These are phyloP conservation scores for Bergia sp. DNA, from an alignment of 92 coral and sea anemone genomes.

Conservation along the genomic window DNA sequence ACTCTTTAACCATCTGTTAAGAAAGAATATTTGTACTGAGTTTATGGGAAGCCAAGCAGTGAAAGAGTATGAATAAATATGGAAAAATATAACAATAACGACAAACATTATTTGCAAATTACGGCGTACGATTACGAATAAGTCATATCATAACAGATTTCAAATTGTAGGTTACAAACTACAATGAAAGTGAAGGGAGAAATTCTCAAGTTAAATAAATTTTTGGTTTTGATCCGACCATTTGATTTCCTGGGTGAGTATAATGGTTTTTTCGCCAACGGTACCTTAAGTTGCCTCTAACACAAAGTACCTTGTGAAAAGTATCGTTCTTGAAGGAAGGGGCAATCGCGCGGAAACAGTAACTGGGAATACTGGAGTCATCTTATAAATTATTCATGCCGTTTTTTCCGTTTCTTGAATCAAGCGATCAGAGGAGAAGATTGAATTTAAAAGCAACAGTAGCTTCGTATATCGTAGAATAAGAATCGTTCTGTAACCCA, in stretches of 20 bases:
- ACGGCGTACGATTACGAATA: no score
- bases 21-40: no score
- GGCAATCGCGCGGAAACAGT: not conserved
- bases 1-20: no score
- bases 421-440: constrained; percentile 14
- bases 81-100: no score
- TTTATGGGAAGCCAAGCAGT: no score
- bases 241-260: not conserved
- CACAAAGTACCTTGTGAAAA: not conserved
- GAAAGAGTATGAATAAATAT: no score
- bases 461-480: not conserved
- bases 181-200: no score
- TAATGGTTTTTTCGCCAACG: not conserved
- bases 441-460: constrained; percentile 24
- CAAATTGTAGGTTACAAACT: no score
- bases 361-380: constrained; percentile 5
- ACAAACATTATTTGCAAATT: no score
- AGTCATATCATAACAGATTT: no score
- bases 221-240: no score
- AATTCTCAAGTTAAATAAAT: no score
- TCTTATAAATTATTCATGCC: constrained; percentile 61
- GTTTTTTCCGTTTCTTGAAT: not conserved
- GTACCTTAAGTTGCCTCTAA: constrained; percentile 18
- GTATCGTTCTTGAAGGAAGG: not conserved
- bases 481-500: not conserved